Evolutionary conservation across 2,113 vertebrate genomes (phyloP).

Genomic region (Scartelaos histophorus): DNA sequence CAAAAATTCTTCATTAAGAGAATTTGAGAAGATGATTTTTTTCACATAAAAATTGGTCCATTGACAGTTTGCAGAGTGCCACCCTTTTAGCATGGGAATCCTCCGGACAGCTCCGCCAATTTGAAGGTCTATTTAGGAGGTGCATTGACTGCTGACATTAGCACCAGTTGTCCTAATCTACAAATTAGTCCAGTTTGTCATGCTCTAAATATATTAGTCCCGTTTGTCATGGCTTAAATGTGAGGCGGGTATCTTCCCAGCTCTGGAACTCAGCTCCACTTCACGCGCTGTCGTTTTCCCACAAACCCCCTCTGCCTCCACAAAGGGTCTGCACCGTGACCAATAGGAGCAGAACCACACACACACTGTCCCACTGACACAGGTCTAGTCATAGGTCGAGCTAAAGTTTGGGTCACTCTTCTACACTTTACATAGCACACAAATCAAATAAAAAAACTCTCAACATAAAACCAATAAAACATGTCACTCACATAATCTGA

Average conservation of each 20-base stretch:
- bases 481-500: neutral
- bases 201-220: slow-evolving; percentile 85
- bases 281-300: slow-evolving; percentile 81
- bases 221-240: slow-evolving; percentile 88
- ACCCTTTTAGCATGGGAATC: slow-evolving; percentile 33
- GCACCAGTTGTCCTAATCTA: slow-evolving; percentile 84
- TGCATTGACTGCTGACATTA: slow-evolving; percentile 87
- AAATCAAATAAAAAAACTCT: neutral
- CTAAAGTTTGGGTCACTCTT: neutral
- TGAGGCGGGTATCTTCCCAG: slow-evolving; percentile 83
- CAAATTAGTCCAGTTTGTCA: slow-evolving; percentile 94
- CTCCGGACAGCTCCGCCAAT: slow-evolving; percentile 67
- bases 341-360: slow-evolving; percentile 77
- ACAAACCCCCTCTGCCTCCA: slow-evolving; percentile 78
- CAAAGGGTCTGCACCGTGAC: slow-evolving; percentile 86
- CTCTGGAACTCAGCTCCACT: slow-evolving; percentile 77
- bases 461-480: neutral
- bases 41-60: neutral
- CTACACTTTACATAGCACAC: neutral
- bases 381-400: neutral
- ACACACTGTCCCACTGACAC: slow-evolving; percentile 18
- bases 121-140: slow-evolving; percentile 89
- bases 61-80: neutral
- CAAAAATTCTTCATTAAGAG: neutral
- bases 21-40: neutral